Evolutionary conservation across 2,888 invertebrate genomes (phyloP).

Genomic region (Nymphalis urticae): DNA sequence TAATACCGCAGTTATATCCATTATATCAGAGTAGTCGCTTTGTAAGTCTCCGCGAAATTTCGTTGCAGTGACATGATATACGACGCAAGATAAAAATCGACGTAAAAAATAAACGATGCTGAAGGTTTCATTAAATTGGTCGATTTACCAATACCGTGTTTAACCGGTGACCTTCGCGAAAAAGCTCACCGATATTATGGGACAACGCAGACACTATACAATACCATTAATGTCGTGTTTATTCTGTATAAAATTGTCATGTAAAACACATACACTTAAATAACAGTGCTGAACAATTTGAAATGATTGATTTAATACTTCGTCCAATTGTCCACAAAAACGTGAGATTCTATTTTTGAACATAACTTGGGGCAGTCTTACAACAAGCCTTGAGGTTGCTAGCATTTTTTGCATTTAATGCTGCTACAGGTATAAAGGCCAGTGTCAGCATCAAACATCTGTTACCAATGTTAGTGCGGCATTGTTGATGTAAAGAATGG

Average conservation of each 20-base stretch:
- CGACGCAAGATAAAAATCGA: slow-evolving; percentile 31
- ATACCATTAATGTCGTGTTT: neutral
- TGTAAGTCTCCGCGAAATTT: slow-evolving; percentile 21
- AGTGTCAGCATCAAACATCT: too few species aligned
- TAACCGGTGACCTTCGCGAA: slow-evolving; percentile 57
- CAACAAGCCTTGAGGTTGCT: too few species aligned
- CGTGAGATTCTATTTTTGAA: too few species aligned
- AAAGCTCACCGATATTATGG: slow-evolving; percentile 47
- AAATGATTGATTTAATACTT: too few species aligned
- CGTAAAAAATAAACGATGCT: slow-evolving; percentile 29
- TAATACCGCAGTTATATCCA: slow-evolving; percentile 20
- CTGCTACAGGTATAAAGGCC: too few species aligned
- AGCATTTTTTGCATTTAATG: too few species aligned
- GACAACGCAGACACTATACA: slow-evolving; percentile 38
- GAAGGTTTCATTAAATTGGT: slow-evolving; percentile 51
- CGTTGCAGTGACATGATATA: slow-evolving; percentile 32
- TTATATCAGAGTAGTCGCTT: slow-evolving; percentile 29
- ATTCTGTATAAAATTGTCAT: neutral
- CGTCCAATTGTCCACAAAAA: too few species aligned
- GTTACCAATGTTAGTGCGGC: too few species aligned
- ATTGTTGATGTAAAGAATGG: too few species aligned
- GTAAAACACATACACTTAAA: too few species aligned
- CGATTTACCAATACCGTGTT: slow-evolving; percentile 47
- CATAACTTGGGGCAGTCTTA: too few species aligned
- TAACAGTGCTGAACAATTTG: too few species aligned